These are phyloP conservation scores for Elymnias hypermnestra DNA, from an alignment of 1,140 invertebrate species.

Conservation along the genomic window DNA sequence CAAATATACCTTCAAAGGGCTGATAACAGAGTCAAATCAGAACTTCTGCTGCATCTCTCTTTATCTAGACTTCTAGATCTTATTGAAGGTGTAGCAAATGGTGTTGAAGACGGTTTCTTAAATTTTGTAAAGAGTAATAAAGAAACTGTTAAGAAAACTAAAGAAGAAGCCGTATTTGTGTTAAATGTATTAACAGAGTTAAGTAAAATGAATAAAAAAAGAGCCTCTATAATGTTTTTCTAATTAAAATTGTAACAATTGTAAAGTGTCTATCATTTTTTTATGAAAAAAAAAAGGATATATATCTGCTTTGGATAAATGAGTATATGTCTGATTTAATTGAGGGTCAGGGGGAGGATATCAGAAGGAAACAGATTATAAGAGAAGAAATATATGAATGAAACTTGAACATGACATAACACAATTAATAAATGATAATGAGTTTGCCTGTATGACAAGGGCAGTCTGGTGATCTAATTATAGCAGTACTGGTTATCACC, in stretches of 20 bases:
- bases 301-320: no score
- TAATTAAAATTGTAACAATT: background rate
- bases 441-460: no score
- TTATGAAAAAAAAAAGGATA: no score
- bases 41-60: constrained; percentile 40
- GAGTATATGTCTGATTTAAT: no score
- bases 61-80: constrained; percentile 28
- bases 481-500: no score
- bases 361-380: no score
- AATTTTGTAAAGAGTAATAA: constrained; percentile 30
- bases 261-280: no score
- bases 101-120: constrained; percentile 25
- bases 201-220: background rate
- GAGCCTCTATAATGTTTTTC: background rate
- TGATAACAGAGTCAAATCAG: constrained; percentile 20
- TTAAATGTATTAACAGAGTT: constrained; percentile 31
- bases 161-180: constrained; percentile 37
- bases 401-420: no score
- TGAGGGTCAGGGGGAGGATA: no score
- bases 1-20: constrained; percentile 32
- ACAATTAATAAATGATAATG: no score
- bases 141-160: constrained; percentile 25
- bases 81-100: constrained; percentile 36
- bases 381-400: no score
- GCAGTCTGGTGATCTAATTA: no score